These are phyloP conservation scores for Acutogordius australiensis DNA, from an alignment of 2,888 invertebrate species.

Conservation along the genomic window DNA sequence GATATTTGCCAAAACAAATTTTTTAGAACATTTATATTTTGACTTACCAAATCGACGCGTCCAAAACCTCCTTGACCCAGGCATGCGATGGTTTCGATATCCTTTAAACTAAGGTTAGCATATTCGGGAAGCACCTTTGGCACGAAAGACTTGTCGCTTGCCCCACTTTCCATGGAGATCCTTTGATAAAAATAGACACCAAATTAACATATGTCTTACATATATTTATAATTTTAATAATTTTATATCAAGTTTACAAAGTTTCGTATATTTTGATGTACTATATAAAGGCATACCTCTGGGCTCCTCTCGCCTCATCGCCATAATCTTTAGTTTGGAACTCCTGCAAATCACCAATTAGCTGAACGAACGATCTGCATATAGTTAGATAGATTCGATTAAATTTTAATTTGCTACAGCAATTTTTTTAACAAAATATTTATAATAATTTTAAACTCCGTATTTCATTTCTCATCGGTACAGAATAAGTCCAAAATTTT, in stretches of 20 bases:
- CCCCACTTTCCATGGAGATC: neutral
- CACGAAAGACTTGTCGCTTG: neutral
- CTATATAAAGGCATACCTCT: neutral
- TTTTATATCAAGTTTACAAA: too few relatives aligned
- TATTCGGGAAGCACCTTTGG: constrained; percentile 25
- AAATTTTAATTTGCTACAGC: too few relatives aligned
- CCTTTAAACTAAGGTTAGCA: constrained; percentile 39
- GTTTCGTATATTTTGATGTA: too few relatives aligned
- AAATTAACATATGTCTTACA: too few relatives aligned
- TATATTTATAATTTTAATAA: too few relatives aligned
- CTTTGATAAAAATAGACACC: too few relatives aligned
- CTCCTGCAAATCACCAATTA: constrained; percentile 49
- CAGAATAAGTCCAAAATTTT: too few relatives aligned
- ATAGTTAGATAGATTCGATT: neutral
- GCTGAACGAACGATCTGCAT: constrained; percentile 39
- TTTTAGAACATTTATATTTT: neutral
- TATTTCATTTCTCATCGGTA: too few relatives aligned
- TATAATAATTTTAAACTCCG: too few relatives aligned
- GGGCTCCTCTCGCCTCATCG: constrained; percentile 28
- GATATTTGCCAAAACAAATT: too few relatives aligned
- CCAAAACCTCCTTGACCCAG: constrained; percentile 75
- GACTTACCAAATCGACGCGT: constrained; percentile 33
- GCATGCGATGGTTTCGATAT: constrained; percentile 50
- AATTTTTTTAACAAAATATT: neutral
- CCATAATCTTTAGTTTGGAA: constrained; percentile 43